Percentiles rank a stretch among this genome's conserved stretches.
phyloP scores from a whole-genome alignment of 2,797 vertebrate genomes.

The Erithacus rubecula region DNA sequence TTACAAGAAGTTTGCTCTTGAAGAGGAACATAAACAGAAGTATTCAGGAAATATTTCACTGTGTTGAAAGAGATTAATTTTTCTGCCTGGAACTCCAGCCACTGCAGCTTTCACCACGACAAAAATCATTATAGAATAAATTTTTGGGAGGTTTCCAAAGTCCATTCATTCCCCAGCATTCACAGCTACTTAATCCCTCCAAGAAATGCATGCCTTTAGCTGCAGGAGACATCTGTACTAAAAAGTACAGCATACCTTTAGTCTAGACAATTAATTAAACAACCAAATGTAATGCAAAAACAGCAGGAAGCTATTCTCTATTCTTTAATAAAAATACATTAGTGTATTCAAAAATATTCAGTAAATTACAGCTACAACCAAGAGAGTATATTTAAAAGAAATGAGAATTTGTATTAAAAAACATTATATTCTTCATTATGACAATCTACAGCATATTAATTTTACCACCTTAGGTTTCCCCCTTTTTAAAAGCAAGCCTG shows the following conservation, averaged over 20 bases:
- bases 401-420: background rate
- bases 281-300: conserved; percentile 1
- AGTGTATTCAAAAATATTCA: conserved; percentile 24
- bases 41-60: background rate
- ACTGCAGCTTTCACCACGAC: background rate
- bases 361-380: conserved; percentile 5
- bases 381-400: background rate
- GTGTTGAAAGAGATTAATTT: background rate
- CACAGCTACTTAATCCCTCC: conserved; percentile 38
- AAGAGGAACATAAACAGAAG: background rate
- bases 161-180: conserved; percentile 12
- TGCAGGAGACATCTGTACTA: conserved; percentile 11
- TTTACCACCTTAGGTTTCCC: background rate
- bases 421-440: background rate
- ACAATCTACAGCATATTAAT: background rate
- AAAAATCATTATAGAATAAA: background rate
- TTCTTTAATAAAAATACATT: background rate
- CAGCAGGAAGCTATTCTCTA: background rate
- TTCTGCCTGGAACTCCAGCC: background rate
- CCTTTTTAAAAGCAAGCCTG: background rate
- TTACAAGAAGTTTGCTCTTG: background rate
- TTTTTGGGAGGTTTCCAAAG: conserved; percentile 30
- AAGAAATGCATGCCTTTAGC: conserved; percentile 16
- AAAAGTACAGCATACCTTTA: conserved; percentile 18
- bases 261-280: conserved; percentile 52